These are phyloP conservation scores for Takifugu rubripes DNA, from an alignment of 2,797 vertebrate genomes.

Conservation along the genomic window DNA sequence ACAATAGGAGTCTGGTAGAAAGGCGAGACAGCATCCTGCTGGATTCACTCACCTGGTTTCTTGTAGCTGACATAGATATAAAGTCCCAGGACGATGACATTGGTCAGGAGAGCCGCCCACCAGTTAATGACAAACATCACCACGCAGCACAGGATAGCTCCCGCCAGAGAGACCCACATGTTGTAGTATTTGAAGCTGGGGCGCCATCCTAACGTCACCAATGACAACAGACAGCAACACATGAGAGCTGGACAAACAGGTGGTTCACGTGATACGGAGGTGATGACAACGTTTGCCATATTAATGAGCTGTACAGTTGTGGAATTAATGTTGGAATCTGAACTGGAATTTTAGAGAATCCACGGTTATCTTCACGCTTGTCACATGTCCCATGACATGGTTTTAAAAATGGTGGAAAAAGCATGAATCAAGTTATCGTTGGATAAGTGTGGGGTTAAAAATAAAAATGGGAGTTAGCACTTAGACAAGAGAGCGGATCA, in stretches of 20 bases:
- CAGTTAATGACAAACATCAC: constrained; percentile 99
- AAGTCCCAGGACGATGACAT: constrained; percentile 92
- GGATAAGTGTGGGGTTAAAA: constrained; percentile 60
- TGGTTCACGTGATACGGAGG: not conserved
- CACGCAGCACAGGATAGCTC: constrained; percentile 91
- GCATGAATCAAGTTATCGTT: constrained; percentile 44
- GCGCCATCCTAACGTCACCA: constrained; percentile 84
- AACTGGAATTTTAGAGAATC: not conserved
- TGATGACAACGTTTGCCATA: too few species aligned
- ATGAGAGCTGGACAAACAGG: too few species aligned
- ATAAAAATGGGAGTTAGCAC: constrained; percentile 62
- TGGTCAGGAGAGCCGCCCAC: constrained; percentile 94
- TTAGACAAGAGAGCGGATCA: constrained; percentile 9
- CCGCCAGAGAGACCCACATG: constrained; percentile 96
- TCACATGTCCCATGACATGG: constrained; percentile 3
- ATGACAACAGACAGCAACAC: constrained; percentile 15
- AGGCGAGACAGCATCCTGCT: not conserved
- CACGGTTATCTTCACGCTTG: not conserved
- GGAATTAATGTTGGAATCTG: too few species aligned
- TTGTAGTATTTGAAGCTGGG: constrained; percentile 99
- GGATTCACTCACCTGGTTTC: constrained; percentile 84
- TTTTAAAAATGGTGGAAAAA: constrained; percentile 43
- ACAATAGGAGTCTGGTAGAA: too few species aligned
- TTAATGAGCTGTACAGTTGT: too few species aligned
- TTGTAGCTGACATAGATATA: constrained; percentile 99